phyloP scores from a whole-genome alignment of 2,888 invertebrate genomes.

The Aproaerema taeniolella region DNA sequence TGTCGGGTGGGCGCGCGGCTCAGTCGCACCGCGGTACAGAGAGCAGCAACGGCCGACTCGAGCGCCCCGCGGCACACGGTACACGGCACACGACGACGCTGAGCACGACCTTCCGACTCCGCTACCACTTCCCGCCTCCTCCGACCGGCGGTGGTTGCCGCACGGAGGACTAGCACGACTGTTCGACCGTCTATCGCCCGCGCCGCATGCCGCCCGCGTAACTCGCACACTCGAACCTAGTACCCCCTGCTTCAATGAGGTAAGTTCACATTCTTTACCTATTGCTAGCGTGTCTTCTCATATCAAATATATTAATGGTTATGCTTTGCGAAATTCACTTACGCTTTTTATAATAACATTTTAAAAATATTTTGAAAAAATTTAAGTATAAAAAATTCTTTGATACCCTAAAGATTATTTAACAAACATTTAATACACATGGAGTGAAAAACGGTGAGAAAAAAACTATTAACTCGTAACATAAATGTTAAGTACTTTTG shows the following conservation, averaged over 20 bases:
- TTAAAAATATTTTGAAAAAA: no score
- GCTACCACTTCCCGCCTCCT: conserved; percentile 22
- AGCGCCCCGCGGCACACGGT: conserved; percentile 20
- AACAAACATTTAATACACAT: no score
- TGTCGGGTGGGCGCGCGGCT: conserved; percentile 49
- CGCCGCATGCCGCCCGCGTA: conserved; percentile 35
- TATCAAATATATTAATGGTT: conserved; percentile 6
- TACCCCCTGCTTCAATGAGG: conserved; percentile 46
- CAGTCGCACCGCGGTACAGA: conserved; percentile 56
- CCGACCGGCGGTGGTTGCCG: conserved; percentile 27
- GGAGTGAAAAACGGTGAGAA: no score
- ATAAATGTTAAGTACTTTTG: no score
- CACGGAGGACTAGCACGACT: conserved; percentile 29
- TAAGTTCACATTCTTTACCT: conserved; percentile 27
- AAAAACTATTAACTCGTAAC: no score
- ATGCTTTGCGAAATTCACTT: conserved; percentile 39
- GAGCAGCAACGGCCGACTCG: conserved; percentile 35
- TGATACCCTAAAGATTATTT: no score
- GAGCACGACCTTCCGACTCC: conserved; percentile 18
- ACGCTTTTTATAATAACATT: no score
- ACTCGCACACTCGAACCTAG: conserved; percentile 18
- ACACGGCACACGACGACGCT: conserved; percentile 31
- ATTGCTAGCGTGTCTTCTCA: no score
- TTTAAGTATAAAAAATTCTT: no score
- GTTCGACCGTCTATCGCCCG: conserved; percentile 28